phyloP scores from a whole-genome alignment of 2,797 vertebrate genomes.

The Spondyliosoma cantharus region DNA sequence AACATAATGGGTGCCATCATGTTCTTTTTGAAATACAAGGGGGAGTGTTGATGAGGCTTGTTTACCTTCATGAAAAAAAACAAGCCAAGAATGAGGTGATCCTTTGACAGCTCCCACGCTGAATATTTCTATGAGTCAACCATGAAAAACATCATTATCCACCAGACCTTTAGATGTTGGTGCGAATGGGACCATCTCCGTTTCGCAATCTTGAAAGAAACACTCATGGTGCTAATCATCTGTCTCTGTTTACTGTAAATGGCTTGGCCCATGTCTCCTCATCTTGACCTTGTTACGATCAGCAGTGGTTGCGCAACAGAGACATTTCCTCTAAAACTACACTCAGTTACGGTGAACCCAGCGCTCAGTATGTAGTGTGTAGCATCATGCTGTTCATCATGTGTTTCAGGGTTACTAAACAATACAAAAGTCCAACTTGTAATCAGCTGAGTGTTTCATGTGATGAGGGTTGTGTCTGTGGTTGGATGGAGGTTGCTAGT shows the following conservation, averaged over 20 bases:
- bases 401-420: constrained; percentile 33
- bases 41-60: constrained; percentile 5
- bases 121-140: background rate
- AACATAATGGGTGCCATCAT: background rate
- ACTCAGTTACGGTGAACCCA: background rate
- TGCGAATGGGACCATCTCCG: constrained; percentile 12
- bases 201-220: background rate
- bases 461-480: constrained; percentile 31
- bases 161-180: constrained; percentile 10
- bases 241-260: constrained; percentile 29
- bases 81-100: background rate
- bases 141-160: background rate
- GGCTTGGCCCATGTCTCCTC: background rate
- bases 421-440: constrained; percentile 4
- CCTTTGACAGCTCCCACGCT: constrained; percentile 8
- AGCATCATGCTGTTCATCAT: constrained; percentile 40
- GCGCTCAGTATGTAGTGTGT: background rate
- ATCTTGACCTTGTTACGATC: constrained; percentile 18
- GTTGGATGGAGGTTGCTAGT: constrained; percentile 6
- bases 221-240: constrained; percentile 11
- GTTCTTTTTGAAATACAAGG: constrained; percentile 5
- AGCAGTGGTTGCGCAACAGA: constrained; percentile 36
- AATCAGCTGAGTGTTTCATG: constrained; percentile 57
- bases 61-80: constrained; percentile 22
- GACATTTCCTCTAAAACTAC: constrained; percentile 20